Conservation (phyloP, 2,888 invertebrate genomes). For the Hanleya hanleyi region DNA sequence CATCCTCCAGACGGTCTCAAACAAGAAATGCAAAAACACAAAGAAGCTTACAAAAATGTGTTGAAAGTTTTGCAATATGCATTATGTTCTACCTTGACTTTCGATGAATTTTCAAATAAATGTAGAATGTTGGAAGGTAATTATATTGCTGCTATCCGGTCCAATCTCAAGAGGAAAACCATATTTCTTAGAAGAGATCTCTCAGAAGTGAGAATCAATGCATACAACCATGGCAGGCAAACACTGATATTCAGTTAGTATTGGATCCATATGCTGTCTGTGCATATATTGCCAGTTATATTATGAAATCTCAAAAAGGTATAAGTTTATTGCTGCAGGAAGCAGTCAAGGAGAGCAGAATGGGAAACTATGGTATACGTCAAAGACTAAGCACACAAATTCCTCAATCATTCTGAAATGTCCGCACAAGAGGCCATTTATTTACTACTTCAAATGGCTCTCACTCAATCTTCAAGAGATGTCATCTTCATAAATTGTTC, state of each 20-base stretch:
- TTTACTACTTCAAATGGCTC: conserved; percentile 41
- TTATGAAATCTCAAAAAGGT: conserved; percentile 40
- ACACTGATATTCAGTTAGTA: too few relatives aligned
- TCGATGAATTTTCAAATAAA: neutral
- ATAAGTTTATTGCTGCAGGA: conserved; percentile 40
- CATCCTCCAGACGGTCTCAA: too few relatives aligned
- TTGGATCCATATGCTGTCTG: conserved; percentile 42
- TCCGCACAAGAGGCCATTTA: conserved; percentile 55
- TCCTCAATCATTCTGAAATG: conserved; percentile 49
- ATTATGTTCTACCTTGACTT: too few relatives aligned
- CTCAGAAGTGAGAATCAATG: conserved; percentile 22
- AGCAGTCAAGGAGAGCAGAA: conserved; percentile 35
- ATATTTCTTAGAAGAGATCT: conserved; percentile 26
- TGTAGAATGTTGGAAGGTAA: neutral
- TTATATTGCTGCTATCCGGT: neutral
- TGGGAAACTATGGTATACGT: conserved; percentile 19
- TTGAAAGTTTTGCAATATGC: too few relatives aligned
- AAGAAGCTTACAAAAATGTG: too few relatives aligned
- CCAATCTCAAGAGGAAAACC: neutral
- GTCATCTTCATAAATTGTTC: conserved; percentile 44
- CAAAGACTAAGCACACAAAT: conserved; percentile 43
- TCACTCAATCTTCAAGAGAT: conserved; percentile 36
- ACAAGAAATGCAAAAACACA: too few relatives aligned
- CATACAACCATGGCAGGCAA: conserved; percentile 25
- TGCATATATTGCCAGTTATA: conserved; percentile 39